Percentiles rank a stretch among this genome's conserved stretches.
phyloP scores from a whole-genome alignment of 2,888 invertebrate genomes.

The Hemaris fuciformis region DNA sequence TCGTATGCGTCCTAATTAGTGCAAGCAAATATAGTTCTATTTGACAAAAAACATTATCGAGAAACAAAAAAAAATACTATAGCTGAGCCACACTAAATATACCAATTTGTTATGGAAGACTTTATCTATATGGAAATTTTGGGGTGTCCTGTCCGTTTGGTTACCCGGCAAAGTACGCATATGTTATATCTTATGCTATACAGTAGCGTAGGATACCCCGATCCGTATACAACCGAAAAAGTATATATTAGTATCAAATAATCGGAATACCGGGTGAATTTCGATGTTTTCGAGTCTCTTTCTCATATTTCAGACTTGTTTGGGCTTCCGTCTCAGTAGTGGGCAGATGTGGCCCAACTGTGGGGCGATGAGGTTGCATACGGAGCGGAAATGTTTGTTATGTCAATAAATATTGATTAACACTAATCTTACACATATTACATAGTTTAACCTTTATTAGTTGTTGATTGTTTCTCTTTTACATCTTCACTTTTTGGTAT shows the following conservation, averaged over 20 bases:
- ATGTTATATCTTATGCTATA: conserved; percentile 25
- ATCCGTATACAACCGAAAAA: conserved; percentile 7
- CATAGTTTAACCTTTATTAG: conserved; percentile 4
- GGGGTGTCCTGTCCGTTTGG: conserved; percentile 6
- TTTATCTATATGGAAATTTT: conserved; percentile 17
- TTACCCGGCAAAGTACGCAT: conserved; percentile 30
- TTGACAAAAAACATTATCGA: too few relatives aligned
- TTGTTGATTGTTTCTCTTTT: conserved; percentile 2
- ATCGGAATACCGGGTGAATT: too few relatives aligned
- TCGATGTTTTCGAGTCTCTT: background rate
- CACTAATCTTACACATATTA: conserved; percentile 22
- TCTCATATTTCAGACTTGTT: too few relatives aligned
- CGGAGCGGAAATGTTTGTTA: background rate
- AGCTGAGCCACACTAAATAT: background rate
- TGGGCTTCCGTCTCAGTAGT: too few relatives aligned
- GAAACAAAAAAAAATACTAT: background rate
- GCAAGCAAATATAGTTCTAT: too few relatives aligned
- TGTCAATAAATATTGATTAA: conserved; percentile 23
- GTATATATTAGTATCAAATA: background rate
- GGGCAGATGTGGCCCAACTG: too few relatives aligned
- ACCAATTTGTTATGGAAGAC: conserved; percentile 42
- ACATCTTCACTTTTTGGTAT: background rate
- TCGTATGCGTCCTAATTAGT: too few relatives aligned
- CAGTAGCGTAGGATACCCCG: conserved; percentile 28
- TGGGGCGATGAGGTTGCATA: background rate